Percentiles rank a stretch among this genome's conserved stretches.
Evolutionary conservation across 2,113 vertebrate genomes (phyloP).

Genomic region (Anoura caudifer): DNA sequence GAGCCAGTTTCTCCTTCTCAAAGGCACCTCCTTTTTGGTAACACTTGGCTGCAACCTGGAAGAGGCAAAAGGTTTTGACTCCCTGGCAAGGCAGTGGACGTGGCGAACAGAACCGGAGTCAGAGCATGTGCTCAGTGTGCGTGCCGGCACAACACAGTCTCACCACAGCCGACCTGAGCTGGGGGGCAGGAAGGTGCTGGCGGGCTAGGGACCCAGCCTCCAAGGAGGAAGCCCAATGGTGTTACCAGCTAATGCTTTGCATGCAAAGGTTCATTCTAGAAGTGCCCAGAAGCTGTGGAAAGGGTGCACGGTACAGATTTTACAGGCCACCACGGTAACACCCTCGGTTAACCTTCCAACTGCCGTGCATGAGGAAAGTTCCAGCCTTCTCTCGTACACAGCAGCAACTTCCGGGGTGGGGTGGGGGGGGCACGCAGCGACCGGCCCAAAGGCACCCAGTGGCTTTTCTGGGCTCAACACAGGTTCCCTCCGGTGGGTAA

Average conservation of each 20-base stretch:
- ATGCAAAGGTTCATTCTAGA: background rate
- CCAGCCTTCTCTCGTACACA: background rate
- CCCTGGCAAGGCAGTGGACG: background rate
- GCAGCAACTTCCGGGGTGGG: background rate
- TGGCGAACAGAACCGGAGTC: background rate
- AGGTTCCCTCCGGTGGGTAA: background rate
- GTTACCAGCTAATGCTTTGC: background rate
- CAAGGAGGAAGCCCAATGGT: background rate
- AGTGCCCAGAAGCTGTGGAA: background rate
- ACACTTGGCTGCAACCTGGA: conserved; percentile 88
- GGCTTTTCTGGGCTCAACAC: background rate
- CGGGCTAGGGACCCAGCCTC: background rate
- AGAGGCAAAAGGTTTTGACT: conserved; percentile 25
- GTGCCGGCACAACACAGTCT: background rate
- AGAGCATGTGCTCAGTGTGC: background rate
- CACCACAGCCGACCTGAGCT: background rate
- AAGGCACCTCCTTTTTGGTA: conserved; percentile 86
- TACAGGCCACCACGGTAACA: background rate
- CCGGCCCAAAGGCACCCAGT: background rate
- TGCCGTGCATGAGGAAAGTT: background rate
- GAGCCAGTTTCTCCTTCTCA: conserved; percentile 85
- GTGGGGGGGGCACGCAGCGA: background rate
- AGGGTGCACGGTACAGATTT: background rate
- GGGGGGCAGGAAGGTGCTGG: background rate
- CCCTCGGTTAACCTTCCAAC: background rate